These are phyloP conservation scores for Papilio dardanus DNA, from an alignment of 1,140 invertebrate species.

Conservation along the genomic window DNA sequence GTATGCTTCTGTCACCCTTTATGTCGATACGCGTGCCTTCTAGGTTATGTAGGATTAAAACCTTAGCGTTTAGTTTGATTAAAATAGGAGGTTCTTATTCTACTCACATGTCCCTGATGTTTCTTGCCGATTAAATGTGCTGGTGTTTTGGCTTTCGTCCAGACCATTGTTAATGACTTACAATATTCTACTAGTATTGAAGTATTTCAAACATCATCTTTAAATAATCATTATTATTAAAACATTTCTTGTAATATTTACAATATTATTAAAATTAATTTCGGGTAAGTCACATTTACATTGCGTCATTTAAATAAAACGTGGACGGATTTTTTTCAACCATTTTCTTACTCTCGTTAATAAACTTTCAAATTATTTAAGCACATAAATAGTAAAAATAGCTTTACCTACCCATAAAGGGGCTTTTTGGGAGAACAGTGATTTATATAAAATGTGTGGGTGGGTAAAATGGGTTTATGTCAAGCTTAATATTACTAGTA, in stretches of 20 bases:
- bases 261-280: slow-evolving; percentile 4
- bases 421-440: too few species aligned
- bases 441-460: too few species aligned
- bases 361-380: not conserved
- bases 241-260: not conserved
- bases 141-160: slow-evolving; percentile 14
- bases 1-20: too few species aligned
- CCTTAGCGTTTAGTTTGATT: not conserved
- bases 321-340: not conserved
- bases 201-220: slow-evolving; percentile 17
- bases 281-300: not conserved
- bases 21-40: too few species aligned
- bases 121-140: slow-evolving; percentile 7
- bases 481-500: too few species aligned
- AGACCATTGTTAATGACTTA: slow-evolving; percentile 23
- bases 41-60: too few species aligned
- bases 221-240: not conserved
- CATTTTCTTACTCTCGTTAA: not conserved
- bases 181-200: slow-evolving; percentile 10
- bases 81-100: not conserved
- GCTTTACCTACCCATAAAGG: too few species aligned
- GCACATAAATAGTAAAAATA: too few species aligned
- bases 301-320: not conserved
- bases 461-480: too few species aligned
- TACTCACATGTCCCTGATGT: not conserved